A percentile compares a stretch with the other conserved stretches of the same genome.
phyloP scores from a whole-genome alignment of 2,888 invertebrate species.

The Julus scanicus region DNA sequence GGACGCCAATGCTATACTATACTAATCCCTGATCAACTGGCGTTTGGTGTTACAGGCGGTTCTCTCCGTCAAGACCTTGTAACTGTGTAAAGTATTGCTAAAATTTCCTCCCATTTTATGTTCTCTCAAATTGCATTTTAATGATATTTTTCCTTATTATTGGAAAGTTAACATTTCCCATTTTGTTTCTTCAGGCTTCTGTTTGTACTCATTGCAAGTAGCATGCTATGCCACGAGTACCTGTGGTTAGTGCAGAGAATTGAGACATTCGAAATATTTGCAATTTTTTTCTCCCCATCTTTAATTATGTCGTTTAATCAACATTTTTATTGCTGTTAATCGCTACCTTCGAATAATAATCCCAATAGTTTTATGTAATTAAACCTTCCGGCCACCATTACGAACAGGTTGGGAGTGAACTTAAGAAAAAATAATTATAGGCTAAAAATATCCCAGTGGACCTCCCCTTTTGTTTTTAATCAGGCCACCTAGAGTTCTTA shows the following conservation, averaged over 20 bases:
- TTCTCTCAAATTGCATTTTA: neutral
- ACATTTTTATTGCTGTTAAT: slow-evolving; percentile 39
- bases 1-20: no score
- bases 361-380: neutral
- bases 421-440: slow-evolving; percentile 11
- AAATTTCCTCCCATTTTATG: neutral
- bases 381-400: neutral
- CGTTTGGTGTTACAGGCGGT: no score
- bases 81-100: neutral
- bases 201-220: neutral
- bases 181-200: neutral
- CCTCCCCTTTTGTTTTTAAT: neutral
- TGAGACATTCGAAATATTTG: neutral
- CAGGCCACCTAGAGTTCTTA: neutral
- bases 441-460: neutral
- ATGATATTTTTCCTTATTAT: neutral
- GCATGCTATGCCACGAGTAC: neutral
- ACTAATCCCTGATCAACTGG: neutral
- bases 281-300: neutral
- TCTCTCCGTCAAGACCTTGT: neutral
- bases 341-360: slow-evolving; percentile 13
- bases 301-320: slow-evolving; percentile 39
- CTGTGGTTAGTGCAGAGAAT: neutral
- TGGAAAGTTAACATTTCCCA: neutral
- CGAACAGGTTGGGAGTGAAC: slow-evolving; percentile 21